A percentile compares a stretch with the other conserved stretches of the same genome.
Conservation (phyloP, 2,888 invertebrate genomes). For the Drosophila cyrtoloma region DNA sequence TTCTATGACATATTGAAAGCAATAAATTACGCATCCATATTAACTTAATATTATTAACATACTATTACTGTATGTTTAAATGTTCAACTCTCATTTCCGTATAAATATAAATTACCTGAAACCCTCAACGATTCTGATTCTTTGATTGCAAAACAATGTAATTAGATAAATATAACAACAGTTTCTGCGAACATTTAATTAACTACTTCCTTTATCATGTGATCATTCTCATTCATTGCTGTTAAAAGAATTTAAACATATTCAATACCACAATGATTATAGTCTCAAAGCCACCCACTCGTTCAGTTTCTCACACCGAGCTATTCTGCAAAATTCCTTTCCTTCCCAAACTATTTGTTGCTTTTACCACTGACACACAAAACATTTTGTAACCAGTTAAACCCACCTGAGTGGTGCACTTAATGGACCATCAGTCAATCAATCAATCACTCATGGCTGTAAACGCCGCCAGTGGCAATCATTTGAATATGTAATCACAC, state of each 20-base stretch:
- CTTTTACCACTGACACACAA: conserved; percentile 7
- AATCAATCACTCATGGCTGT: conserved; percentile 46
- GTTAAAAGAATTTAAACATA: not conserved
- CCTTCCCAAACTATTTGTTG: not conserved
- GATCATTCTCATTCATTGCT: not conserved
- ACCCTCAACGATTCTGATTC: not conserved
- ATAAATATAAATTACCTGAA: not conserved
- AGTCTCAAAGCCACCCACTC: not conserved
- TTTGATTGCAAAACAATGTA: not conserved
- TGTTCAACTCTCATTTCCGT: not conserved
- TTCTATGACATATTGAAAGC: not conserved
- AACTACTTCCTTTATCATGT: not conserved
- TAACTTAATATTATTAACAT: not conserved
- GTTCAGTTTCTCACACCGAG: conserved; percentile 17
- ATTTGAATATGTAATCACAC: conserved; percentile 70
- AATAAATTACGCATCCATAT: not conserved
- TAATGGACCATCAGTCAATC: conserved; percentile 63
- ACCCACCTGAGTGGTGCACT: conserved; percentile 29
- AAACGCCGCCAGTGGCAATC: conserved; percentile 67
- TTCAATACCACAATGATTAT: not conserved
- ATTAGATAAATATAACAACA: not conserved
- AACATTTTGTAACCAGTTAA: conserved; percentile 31
- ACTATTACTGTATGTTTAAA: not conserved
- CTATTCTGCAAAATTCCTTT: conserved; percentile 9
- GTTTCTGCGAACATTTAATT: not conserved